Conservation (phyloP, 2,797 vertebrate species). For the Prunella strophiata region DNA sequence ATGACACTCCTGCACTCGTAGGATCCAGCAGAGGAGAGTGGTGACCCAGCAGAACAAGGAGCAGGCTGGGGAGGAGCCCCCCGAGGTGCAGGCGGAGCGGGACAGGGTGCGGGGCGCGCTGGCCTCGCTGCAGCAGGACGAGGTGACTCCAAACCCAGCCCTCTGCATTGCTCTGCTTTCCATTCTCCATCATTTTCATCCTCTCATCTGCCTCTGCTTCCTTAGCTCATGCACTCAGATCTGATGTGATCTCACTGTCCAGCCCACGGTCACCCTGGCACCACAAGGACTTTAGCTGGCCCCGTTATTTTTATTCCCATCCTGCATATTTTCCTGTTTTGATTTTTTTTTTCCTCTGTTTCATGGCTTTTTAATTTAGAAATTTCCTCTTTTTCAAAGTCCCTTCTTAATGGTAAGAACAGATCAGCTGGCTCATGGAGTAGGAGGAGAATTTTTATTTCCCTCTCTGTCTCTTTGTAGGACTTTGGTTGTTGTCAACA, state of each 20-base stretch:
- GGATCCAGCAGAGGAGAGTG: constrained; percentile 77
- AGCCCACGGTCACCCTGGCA: neutral
- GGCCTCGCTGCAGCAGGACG: constrained; percentile 75
- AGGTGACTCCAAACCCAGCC: constrained; percentile 71
- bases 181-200: neutral
- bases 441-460: neutral
- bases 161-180: neutral
- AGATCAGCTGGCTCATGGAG: neutral
- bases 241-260: accelerated
- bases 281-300: neutral
- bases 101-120: constrained; percentile 76
- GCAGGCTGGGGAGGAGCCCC: constrained; percentile 80
- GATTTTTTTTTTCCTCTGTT: neutral
- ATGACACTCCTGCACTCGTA: neutral
- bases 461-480: constrained; percentile 66
- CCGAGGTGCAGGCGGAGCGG: constrained; percentile 87
- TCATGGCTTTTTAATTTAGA: neutral
- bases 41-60: constrained; percentile 75
- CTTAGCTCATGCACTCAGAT: neutral
- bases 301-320: neutral
- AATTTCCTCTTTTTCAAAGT: neutral
- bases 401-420: neutral
- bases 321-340: neutral
- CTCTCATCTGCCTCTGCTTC: neutral
- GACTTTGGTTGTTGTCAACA: constrained; percentile 84